These are phyloP conservation scores for Seriola dumerili DNA, from an alignment of 2,113 vertebrate genomes.

Conservation along the genomic window DNA sequence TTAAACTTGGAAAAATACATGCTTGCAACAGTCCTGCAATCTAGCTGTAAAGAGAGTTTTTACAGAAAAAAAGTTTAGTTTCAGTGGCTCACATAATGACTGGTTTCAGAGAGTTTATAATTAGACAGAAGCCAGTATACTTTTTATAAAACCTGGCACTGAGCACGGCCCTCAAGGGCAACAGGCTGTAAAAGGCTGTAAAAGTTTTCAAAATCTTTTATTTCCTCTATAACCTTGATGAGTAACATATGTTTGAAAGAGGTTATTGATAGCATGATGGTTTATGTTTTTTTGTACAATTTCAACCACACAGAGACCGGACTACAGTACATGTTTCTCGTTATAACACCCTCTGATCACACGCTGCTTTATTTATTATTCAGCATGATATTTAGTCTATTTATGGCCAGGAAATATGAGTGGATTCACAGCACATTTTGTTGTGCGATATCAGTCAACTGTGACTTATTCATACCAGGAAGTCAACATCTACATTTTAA, in stretches of 20 bases:
- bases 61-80: conserved; percentile 44
- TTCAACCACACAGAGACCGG: not conserved
- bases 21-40: conserved; percentile 27
- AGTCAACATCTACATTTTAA: conserved; percentile 8
- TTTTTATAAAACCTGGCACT: conserved; percentile 58
- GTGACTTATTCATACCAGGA: not conserved
- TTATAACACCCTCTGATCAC: conserved; percentile 10
- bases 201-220: conserved; percentile 47
- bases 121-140: conserved; percentile 55
- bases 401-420: not conserved
- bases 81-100: conserved; percentile 65
- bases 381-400: conserved; percentile 9
- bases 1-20: conserved; percentile 26
- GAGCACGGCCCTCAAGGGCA: conserved; percentile 43
- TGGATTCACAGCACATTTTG: conserved; percentile 17
- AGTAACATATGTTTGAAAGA: conserved; percentile 57
- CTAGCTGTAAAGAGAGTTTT: conserved; percentile 10
- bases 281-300: conserved; percentile 27
- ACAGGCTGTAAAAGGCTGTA: conserved; percentile 40
- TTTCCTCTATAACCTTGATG: conserved; percentile 56
- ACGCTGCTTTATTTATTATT: conserved; percentile 7
- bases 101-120: conserved; percentile 64
- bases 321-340: not conserved
- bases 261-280: conserved; percentile 11
- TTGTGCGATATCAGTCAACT: not conserved